Evolutionary conservation across 2,113 vertebrate genomes (phyloP).

Genomic region (Alethe castanea): DNA sequence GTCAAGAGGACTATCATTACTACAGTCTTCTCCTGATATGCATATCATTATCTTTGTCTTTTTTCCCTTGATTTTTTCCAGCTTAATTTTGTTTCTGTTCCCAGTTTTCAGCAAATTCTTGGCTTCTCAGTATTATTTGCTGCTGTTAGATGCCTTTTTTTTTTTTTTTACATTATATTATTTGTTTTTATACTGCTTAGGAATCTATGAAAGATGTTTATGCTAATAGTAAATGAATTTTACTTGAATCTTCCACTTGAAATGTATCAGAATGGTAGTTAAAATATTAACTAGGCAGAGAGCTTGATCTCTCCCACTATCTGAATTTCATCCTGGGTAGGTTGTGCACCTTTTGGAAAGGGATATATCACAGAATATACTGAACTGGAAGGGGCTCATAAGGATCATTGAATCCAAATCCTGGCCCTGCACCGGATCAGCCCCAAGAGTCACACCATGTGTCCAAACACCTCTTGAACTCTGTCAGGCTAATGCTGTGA

Average conservation of each 20-base stretch:
- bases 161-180: background rate
- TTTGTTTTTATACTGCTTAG: background rate
- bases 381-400: background rate
- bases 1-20: slow-evolving; percentile 21
- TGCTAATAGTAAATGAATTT: background rate
- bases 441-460: background rate
- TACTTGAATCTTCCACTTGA: background rate
- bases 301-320: background rate
- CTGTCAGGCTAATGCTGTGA: background rate
- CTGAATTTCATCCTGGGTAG: background rate
- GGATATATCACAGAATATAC: background rate
- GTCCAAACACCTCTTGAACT: background rate
- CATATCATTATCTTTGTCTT: background rate
- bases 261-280: background rate
- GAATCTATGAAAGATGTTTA: background rate
- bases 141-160: background rate
- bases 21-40: background rate
- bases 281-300: background rate
- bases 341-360: background rate
- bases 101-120: background rate
- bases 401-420: accelerated
- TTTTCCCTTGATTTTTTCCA: background rate
- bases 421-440: background rate
- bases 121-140: background rate
- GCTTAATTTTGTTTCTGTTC: background rate